Evolutionary conservation across 2,113 vertebrate genomes (phyloP).

Genomic region (Bettongia penicillata): DNA sequence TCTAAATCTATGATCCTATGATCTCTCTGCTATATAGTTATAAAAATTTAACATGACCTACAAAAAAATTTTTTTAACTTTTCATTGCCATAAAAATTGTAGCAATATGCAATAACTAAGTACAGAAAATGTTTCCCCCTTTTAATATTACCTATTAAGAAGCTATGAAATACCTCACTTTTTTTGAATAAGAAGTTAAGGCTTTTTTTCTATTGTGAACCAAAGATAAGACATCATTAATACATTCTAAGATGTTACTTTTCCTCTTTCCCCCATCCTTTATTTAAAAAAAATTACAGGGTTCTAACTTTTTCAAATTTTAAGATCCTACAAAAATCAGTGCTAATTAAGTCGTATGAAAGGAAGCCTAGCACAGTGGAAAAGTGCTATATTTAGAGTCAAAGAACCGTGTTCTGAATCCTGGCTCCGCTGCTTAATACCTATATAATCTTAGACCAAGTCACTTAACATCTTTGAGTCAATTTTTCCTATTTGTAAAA

Average conservation of each 20-base stretch:
- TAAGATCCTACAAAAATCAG: not conserved
- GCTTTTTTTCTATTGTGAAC: not conserved
- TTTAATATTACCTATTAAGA: not conserved
- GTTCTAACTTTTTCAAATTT: not conserved
- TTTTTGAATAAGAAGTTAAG: not conserved
- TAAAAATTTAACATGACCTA: not conserved
- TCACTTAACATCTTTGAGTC: not conserved
- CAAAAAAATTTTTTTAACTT: not conserved
- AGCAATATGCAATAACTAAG: not conserved
- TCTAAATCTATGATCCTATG: not conserved
- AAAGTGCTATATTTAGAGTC: not conserved
- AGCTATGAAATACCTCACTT: not conserved
- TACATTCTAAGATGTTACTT: not conserved
- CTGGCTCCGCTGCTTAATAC: not conserved
- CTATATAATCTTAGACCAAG: not conserved
- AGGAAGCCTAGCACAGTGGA: not conserved
- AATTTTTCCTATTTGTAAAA: not conserved
- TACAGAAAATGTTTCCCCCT: not conserved
- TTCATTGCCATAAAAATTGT: not conserved
- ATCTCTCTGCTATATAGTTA: not conserved
- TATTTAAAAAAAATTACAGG: not conserved
- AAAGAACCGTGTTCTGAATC: not conserved
- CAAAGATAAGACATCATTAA: not conserved
- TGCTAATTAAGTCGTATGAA: not conserved
- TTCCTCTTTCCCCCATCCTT: not conserved